Conservation (phyloP, 2,797 vertebrate species). For the Tenualosa ilisha region DNA sequence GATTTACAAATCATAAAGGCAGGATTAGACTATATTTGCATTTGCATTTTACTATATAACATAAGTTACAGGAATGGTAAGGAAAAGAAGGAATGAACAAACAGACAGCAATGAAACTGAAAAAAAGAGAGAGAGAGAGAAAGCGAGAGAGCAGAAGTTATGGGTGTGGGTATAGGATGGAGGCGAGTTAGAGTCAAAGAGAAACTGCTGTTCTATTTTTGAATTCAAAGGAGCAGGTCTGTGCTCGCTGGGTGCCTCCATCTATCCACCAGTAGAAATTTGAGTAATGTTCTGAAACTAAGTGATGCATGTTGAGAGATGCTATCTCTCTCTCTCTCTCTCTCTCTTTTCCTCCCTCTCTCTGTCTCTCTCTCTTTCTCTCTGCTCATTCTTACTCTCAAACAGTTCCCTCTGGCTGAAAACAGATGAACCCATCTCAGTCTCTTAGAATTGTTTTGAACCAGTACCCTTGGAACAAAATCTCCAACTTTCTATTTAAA, state of each 20-base stretch:
- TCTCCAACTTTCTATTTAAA: background rate
- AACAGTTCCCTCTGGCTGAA: constrained; percentile 52
- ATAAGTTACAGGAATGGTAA: background rate
- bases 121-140: background rate
- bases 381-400: constrained; percentile 49
- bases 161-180: background rate
- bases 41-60: background rate
- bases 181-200: background rate
- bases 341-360: constrained; percentile 33
- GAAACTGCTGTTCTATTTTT: constrained; percentile 69
- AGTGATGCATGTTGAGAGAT: constrained; percentile 72
- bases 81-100: background rate
- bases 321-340: constrained; percentile 72
- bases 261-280: constrained; percentile 75
- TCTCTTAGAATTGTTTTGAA: background rate
- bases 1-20: background rate
- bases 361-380: constrained; percentile 37
- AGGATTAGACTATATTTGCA: background rate
- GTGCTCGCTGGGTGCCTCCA: constrained; percentile 66
- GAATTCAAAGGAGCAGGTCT: constrained; percentile 71
- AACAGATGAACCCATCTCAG: constrained; percentile 41
- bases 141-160: background rate
- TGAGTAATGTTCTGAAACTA: constrained; percentile 72
- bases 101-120: background rate
- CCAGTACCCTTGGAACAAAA: background rate